Evolutionary conservation across 2,113 vertebrate genomes (phyloP), one percentile per base, ranked within the genome.

Genomic region (Campylomormyrus numenius): DNA sequence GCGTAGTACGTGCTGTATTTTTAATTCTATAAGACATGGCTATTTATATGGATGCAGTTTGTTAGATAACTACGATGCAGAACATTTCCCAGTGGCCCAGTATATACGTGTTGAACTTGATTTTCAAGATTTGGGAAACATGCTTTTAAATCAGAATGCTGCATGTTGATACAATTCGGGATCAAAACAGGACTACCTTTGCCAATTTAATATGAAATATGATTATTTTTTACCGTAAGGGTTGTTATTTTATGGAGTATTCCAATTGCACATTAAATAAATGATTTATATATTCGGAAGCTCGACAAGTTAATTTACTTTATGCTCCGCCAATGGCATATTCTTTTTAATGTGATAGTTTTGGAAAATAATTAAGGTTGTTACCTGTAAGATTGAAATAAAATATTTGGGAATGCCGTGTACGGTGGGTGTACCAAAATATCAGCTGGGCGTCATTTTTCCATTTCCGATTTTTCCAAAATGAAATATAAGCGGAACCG

Each of bases 391-490:
- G 74, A 39, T 2, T 19, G 15, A 80, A 80, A 46, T 48, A 80
- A 39, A 39, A 46, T 85, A 85, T n/a, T 48, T 48, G 10, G 45
- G 8, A 46, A 45, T 48, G 11, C 17, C 1, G 35, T 17, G 80
- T 46, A 24, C 19, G 17, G 35, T 84, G 39, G 45, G 45, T 46
- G 24, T 85, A 85, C 45, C 45, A 48, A 21, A 85, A 85, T 15
- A 46, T 85, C 45, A 48, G 3, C 21, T 48, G 39, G 39, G 42
- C 45, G 24, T 48, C 24, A 45, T 46, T 86, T 58, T 88, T 62
- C 52, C 27, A 62, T 88, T 88, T 62, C 87, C 87, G 52, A 66
- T 62, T 88, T 88, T 62, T 62, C 56, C 56, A 8, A 21, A 56
- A 88, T 1, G 48, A 58, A 62, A 45, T 45, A 45, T 13, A n/a